A percentile compares a stretch with the other conserved stretches of the same genome.
Evolutionary conservation across 2,797 vertebrate species (phyloP).

Genomic region (Sebastolobus altivelis): DNA sequence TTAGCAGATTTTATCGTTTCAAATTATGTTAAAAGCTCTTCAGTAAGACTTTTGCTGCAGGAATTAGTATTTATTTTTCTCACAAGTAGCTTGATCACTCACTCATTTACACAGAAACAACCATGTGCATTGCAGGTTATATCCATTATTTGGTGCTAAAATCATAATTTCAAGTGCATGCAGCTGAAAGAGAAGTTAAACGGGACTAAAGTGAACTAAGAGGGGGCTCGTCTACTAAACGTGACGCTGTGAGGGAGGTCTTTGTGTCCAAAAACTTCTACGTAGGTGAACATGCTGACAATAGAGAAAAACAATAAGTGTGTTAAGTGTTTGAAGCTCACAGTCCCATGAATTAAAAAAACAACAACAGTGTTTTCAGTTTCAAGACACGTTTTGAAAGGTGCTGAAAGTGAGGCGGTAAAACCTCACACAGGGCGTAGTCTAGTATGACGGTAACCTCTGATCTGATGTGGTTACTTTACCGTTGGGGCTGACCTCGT

Average conservation of each 20-base stretch:
- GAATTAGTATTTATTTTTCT: constrained; percentile 26
- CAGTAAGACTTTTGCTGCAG: constrained; percentile 12
- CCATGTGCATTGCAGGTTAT: constrained; percentile 24
- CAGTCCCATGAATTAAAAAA: constrained; percentile 24
- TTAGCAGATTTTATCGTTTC: constrained; percentile 33
- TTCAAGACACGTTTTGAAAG: constrained; percentile 75
- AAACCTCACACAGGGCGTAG: constrained; percentile 34
- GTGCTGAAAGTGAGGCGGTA: constrained; percentile 60
- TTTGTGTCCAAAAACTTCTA: constrained; percentile 45
- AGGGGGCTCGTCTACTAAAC: constrained; percentile 19
- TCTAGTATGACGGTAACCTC: constrained; percentile 8
- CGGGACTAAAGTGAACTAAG: constrained; percentile 33
- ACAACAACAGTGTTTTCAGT: constrained; percentile 24
- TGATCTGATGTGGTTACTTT: constrained; percentile 31
- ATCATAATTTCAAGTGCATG: constrained; percentile 68
- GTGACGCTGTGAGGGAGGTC: constrained; percentile 43
- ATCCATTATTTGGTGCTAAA: constrained; percentile 50
- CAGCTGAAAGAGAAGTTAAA: constrained; percentile 61
- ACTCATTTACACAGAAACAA: constrained; percentile 50
- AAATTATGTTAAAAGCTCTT: neutral
- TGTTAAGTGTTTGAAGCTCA: constrained; percentile 45
- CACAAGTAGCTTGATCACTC: constrained; percentile 36
- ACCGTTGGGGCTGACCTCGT: neutral
- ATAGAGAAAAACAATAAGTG: constrained; percentile 2
- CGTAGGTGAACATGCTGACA: constrained; percentile 75